Evolutionary conservation across 2,888 invertebrate species (phyloP), one percentile per base, ranked within the genome.

Genomic region (Dinocampus coccinellae): DNA sequence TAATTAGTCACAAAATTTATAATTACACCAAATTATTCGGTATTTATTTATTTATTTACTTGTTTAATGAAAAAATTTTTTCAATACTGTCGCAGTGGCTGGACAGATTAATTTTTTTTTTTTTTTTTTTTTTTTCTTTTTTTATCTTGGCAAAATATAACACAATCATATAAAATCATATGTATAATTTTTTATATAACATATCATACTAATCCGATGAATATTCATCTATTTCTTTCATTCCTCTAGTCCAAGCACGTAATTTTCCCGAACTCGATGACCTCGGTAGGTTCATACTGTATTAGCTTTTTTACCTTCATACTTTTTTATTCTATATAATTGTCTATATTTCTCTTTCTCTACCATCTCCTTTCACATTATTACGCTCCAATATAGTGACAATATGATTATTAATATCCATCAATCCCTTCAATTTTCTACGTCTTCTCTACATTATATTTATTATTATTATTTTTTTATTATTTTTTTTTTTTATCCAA

Each of bases 241-340:
- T 81, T 83, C 87, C 85, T 88, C 85, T 88, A 91, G 91, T 91
- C 88, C 90, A 90, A 88, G 90, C 90, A 89, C 90, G 90, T 88
- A 89, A 90, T 88, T 90, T 90, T 88, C 90, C 90, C 88, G 90
- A 89, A 88, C 90, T 90, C 83, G 90, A 90, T 88, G 89, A 88
- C 87, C 88, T 91, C 89, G 91, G 90, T 91, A 91, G 88, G 90
- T 90, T 88, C 84, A 85, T 85, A 85, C 84, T 84, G 84, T 87
- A 85, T 86, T 86, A 84, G 84, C 83, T 83, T 77, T n/a, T n/a
- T 81, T 79, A 79, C 76, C 62, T 64, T 69, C 65, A 72, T 61
- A 69, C 62, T 67, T 72, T 69, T 16, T 47, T 39, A 36, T 53
- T 29, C 7, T 29, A 29, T 29, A 4, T 29, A 4, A 3, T 55